Evolutionary conservation across 2,888 invertebrate genomes (phyloP).

Genomic region (Diarsia rubi): DNA sequence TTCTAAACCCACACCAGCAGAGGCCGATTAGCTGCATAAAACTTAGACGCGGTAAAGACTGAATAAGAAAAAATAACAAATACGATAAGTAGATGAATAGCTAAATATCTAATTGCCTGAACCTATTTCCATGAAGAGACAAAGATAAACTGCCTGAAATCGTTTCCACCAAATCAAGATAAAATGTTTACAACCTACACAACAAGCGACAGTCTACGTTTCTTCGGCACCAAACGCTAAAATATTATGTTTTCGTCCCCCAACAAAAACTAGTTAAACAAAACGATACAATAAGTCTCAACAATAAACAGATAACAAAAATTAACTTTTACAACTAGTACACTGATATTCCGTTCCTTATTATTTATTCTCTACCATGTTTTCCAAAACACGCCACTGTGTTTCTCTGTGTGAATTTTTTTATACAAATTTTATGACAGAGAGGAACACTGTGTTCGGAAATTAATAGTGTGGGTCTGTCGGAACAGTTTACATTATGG

Average conservation of each 20-base stretch:
- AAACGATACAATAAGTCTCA: conserved; percentile 88
- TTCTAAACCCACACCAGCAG: too few species aligned
- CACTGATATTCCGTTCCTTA: conserved; percentile 62
- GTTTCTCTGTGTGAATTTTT: conserved; percentile 43
- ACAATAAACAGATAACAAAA: conserved; percentile 76
- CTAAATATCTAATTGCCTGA: background rate
- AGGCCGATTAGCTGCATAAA: too few species aligned
- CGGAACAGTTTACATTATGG: conserved; percentile 77
- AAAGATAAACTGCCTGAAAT: conserved; percentile 26
- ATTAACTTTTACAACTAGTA: conserved; percentile 72
- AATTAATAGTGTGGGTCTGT: conserved; percentile 66
- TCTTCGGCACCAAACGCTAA: conserved; percentile 55
- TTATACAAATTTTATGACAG: conserved; percentile 31
- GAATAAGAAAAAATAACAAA: background rate
- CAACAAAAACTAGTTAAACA: conserved; percentile 81
- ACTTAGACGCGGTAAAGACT: too few species aligned
- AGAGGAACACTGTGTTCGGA: conserved; percentile 57
- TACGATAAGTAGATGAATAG: background rate
- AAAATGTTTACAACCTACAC: conserved; percentile 51
- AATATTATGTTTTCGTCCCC: conserved; percentile 64
- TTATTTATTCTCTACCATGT: conserved; percentile 60
- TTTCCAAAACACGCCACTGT: conserved; percentile 62
- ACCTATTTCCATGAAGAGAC: background rate
- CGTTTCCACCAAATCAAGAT: conserved; percentile 46
- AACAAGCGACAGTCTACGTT: conserved; percentile 51